Evolutionary conservation across 2,888 invertebrate species (phyloP).

Genomic region (Plusia festucae): DNA sequence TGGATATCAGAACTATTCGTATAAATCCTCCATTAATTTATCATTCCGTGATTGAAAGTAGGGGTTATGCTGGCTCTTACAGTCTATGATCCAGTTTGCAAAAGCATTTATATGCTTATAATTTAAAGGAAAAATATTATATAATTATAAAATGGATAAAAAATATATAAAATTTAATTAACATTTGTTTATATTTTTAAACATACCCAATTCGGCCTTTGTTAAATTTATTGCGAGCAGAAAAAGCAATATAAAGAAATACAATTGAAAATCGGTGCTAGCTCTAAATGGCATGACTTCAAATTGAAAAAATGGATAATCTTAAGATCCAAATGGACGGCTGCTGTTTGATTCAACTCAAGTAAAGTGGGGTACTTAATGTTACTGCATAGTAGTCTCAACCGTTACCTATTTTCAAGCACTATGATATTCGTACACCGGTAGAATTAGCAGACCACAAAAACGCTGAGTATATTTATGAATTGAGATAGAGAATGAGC

Average conservation of each 20-base stretch:
- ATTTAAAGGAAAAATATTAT: background rate
- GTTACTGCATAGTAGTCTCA: constrained; percentile 25
- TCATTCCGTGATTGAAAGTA: background rate
- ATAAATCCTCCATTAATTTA: background rate
- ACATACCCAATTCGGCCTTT: background rate
- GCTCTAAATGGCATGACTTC: constrained; percentile 10
- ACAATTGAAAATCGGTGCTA: background rate
- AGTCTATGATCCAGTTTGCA: constrained; percentile 3
- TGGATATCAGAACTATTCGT: background rate
- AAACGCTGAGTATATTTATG: too few species aligned
- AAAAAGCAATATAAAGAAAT: background rate
- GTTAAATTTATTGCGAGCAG: background rate
- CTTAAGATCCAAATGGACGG: constrained; percentile 54
- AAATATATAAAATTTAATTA: background rate
- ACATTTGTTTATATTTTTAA: background rate
- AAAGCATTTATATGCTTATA: background rate
- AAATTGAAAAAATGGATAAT: constrained; percentile 33
- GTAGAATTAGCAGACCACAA: too few species aligned
- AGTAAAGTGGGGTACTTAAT: constrained; percentile 30
- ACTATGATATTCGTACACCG: constrained; percentile 35
- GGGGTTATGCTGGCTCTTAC: background rate
- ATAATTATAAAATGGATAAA: constrained; percentile 3
- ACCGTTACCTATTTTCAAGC: constrained; percentile 29
- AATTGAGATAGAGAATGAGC: too few species aligned
- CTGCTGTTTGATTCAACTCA: constrained; percentile 41